Percentiles rank a stretch among this genome's conserved stretches.
These are phyloP conservation scores for Cebus imitator DNA, from an alignment of 2,113 vertebrate species.

Conservation along the genomic window DNA sequence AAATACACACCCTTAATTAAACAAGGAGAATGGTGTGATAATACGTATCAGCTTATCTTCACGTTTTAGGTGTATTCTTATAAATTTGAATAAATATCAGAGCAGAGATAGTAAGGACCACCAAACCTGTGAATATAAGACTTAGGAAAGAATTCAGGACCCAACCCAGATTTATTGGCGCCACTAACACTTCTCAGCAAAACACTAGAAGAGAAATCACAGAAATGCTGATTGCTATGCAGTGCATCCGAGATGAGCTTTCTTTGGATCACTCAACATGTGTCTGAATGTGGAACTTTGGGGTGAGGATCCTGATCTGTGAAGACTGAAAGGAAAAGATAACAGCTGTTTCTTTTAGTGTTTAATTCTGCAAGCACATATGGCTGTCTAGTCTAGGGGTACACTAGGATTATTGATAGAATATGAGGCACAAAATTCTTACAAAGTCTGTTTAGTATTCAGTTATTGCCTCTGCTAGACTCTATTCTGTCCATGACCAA, in stretches of 20 bases:
- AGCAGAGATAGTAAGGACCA: background rate
- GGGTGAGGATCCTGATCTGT: background rate
- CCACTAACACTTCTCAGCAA: background rate
- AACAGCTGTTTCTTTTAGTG: background rate
- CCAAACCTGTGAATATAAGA: background rate
- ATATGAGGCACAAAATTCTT: background rate
- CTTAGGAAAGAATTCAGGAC: background rate
- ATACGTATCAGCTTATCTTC: background rate
- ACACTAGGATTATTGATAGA: background rate
- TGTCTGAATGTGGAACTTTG: background rate
- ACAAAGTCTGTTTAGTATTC: background rate
- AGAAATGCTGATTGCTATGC: background rate
- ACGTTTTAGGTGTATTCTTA: background rate
- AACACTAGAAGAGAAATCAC: background rate
- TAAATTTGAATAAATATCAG: background rate
- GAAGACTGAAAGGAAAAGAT: background rate
- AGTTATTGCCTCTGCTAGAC: background rate
- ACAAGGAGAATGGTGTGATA: background rate
- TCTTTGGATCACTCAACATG: background rate
- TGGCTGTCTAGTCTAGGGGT: background rate
- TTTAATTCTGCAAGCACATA: background rate
- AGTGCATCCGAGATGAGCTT: background rate
- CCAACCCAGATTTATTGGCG: background rate
- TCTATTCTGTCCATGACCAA: background rate
- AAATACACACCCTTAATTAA: background rate